phyloP scores from a whole-genome alignment of 2,888 invertebrate species.

The Bombylius discolor region DNA sequence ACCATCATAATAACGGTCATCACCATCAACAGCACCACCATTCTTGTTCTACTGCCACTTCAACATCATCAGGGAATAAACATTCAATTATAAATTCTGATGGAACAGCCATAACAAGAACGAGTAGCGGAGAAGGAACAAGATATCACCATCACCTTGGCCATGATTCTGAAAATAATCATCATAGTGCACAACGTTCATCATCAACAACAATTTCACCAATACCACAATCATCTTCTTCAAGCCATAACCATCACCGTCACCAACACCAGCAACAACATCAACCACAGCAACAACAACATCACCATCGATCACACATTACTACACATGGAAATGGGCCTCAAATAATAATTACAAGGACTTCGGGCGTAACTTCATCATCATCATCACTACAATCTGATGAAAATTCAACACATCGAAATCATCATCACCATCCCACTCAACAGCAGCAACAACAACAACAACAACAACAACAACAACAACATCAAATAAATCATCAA shows the following conservation, averaged over 20 bases:
- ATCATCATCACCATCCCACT: slow-evolving; percentile 7
- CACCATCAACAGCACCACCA: background rate
- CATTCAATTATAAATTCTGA: background rate
- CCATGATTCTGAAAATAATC: background rate
- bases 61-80: background rate
- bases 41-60: background rate
- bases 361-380: slow-evolving; percentile 7
- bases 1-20: slow-evolving; percentile 15
- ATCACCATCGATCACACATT: background rate
- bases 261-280: background rate
- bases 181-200: background rate
- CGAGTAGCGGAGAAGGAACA: background rate
- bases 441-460: background rate
- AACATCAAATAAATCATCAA: slow-evolving; percentile 10
- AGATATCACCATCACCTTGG: background rate
- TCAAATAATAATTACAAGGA: slow-evolving; percentile 7
- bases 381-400: background rate
- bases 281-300: background rate
- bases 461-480: background rate
- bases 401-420: slow-evolving; percentile 7
- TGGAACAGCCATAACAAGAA: background rate
- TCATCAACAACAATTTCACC: no score
- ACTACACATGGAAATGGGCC: background rate
- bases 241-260: background rate
- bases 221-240: no score